Base-by-base conservation (phyloP, 2,888 invertebrate genomes). In the Eupithecia pulchellata region DNA sequence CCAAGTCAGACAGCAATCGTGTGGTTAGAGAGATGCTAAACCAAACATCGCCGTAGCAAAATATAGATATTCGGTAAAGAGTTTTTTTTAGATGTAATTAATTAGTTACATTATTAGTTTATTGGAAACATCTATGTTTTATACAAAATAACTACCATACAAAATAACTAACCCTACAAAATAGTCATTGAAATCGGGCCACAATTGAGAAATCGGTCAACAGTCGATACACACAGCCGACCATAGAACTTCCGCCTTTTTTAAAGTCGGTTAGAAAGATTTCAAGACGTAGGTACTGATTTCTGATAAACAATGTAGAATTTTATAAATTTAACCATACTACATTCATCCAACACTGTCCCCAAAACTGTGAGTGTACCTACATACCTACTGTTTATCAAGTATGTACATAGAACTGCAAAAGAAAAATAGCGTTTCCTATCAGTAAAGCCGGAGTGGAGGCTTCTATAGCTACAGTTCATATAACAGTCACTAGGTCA, bases 401-500 rank as follows among this genome's bases (percentile, higher is more conserved):
- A 39, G 39, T 11, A 17, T n/a, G 17, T 30, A 14, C 17, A 39
- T 6, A 14, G 0, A 14, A 14, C n/a, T n/a, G 6, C 55, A 13
- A 57, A 13, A 57, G 3, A 27, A 29, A 29, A 6, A 4, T 14
- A 11, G 6, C 29, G 17, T 29, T 17, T 6, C 6, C 9, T 57
- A 6, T 29, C 57, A 29, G 57, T 27, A 29, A 60, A 52, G 52
- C 69, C 64, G 64, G 64, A 64, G 66, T 55, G 64, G 20, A 55
- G 63, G 27, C 66, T 47, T 20, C 64, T 52, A 64, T 64, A 55
- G 2, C n/a, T 4, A 11, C 61, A 34, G 66, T 27, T 13, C 57
- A 58, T 32, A 42, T 20, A 63, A 63, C 63, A 67, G 64, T 67
- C 63, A 67, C 47, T 36, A 27, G 60, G 61, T 55, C 64, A 32